Conservation (phyloP, 2,797 vertebrate species). For the Sebastes elongatus region DNA sequence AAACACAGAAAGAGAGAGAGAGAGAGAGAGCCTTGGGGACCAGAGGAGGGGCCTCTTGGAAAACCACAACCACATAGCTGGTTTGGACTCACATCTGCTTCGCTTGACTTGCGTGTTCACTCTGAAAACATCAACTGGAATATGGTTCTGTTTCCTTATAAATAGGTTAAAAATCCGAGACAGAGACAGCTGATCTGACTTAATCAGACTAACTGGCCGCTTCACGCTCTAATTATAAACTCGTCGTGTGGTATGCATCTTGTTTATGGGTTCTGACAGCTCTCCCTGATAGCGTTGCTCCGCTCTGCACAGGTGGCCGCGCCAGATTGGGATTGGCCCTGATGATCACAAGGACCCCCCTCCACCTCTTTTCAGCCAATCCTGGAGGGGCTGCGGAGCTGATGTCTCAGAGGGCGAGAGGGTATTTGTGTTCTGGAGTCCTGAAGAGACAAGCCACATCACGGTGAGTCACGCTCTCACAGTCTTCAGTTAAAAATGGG, state of each 20-base stretch:
- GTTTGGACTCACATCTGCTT: conserved; percentile 74
- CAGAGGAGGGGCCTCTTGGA: conserved; percentile 72
- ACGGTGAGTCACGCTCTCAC: conserved; percentile 76
- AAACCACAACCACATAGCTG: conserved; percentile 76
- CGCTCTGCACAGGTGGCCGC: conserved; percentile 70
- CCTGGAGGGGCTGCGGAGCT: conserved; percentile 71
- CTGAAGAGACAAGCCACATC: conserved; percentile 78
- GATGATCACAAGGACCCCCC: conserved; percentile 77
- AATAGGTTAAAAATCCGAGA: conserved; percentile 3
- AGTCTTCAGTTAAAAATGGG: conserved; percentile 15
- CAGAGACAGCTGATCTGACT: not conserved
- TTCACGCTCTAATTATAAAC: conserved; percentile 43
- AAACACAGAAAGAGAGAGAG: not conserved
- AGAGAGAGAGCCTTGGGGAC: conserved; percentile 59
- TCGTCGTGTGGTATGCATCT: not conserved
- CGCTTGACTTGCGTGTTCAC: conserved; percentile 59
- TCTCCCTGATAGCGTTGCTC: conserved; percentile 40
- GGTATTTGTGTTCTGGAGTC: conserved; percentile 76
- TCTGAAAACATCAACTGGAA: conserved; percentile 55
- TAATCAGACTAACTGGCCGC: not conserved
- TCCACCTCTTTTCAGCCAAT: conserved; percentile 72
- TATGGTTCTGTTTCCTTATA: not conserved
- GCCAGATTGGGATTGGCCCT: conserved; percentile 69
- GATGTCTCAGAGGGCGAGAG: conserved; percentile 73
- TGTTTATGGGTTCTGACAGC: conserved; percentile 50